These are phyloP conservation scores for Carettochelys insculpta DNA, from an alignment of 2,113 vertebrate genomes.

Conservation along the genomic window DNA sequence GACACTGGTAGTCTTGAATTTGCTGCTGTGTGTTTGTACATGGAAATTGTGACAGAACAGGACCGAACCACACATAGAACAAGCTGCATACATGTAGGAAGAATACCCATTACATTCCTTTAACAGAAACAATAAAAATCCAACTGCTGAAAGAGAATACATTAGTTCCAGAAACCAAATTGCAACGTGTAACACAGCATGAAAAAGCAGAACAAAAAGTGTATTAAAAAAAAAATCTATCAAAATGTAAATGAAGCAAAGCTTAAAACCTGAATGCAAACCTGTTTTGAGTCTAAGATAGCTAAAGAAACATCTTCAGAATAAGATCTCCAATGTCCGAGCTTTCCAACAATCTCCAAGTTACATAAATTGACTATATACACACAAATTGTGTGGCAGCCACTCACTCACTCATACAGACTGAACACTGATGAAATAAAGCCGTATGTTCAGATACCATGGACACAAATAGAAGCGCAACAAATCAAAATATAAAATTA, in stretches of 20 bases:
- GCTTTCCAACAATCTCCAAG: neutral
- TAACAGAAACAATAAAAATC: neutral
- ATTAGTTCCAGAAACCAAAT: neutral
- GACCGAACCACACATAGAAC: neutral
- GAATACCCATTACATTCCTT: neutral
- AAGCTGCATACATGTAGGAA: neutral
- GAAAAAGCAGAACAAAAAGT: neutral
- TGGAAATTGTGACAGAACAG: neutral
- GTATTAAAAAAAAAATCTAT: neutral
- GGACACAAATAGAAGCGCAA: neutral
- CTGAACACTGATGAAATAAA: neutral
- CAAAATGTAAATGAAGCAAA: neutral
- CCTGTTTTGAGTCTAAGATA: neutral
- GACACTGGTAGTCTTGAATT: neutral
- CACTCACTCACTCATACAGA: too few relatives aligned
- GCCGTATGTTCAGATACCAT: neutral
- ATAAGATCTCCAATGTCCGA: neutral
- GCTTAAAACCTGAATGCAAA: neutral
- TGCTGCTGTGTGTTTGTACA: neutral
- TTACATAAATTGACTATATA: neutral
- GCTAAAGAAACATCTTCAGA: neutral
- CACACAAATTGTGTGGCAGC: neutral
- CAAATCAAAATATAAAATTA: neutral
- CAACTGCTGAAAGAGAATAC: neutral
- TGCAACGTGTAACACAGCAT: neutral